phyloP scores from a whole-genome alignment of 2,113 vertebrate species.

The Dryoscopus gambensis region DNA sequence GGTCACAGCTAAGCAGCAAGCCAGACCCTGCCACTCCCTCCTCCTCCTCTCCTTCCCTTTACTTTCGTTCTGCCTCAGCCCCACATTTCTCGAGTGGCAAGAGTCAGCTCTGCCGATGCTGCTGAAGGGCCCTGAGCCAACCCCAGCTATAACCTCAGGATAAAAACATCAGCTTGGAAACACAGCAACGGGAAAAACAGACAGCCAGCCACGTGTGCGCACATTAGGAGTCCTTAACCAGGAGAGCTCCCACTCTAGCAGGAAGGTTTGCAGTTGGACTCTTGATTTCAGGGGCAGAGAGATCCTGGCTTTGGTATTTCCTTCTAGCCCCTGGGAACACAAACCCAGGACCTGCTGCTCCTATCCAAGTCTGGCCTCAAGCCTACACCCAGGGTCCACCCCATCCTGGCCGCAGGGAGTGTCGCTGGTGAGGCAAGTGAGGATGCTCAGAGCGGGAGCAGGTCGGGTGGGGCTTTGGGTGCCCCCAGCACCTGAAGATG shows the following conservation, averaged over 20 bases:
- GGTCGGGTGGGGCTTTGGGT: accelerated
- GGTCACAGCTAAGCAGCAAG: not conserved
- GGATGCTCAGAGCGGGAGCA: accelerated
- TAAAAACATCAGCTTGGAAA: constrained; percentile 28
- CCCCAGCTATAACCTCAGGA: not conserved
- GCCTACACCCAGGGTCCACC: accelerated
- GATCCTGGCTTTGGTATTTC: not conserved
- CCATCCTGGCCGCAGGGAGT: accelerated
- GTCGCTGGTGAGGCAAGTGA: not conserved
- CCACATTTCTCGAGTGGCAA: not conserved
- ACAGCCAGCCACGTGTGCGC: not conserved
- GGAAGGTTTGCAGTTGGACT: not conserved
- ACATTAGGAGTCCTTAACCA: not conserved
- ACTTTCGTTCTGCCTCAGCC: not conserved
- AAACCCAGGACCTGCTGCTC: not conserved
- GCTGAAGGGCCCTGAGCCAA: constrained; percentile 7
- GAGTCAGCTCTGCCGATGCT: constrained; percentile 24
- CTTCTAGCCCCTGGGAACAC: not conserved
- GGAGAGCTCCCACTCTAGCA: not conserved
- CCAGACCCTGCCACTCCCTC: not conserved
- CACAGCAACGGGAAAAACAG: constrained; percentile 40
- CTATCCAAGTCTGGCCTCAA: not conserved
- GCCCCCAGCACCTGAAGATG: not conserved
- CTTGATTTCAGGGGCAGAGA: not conserved
- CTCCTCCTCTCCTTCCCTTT: not conserved